These are phyloP conservation scores for Artemia sinica DNA, from an alignment of 2,888 invertebrate genomes.

Conservation along the genomic window DNA sequence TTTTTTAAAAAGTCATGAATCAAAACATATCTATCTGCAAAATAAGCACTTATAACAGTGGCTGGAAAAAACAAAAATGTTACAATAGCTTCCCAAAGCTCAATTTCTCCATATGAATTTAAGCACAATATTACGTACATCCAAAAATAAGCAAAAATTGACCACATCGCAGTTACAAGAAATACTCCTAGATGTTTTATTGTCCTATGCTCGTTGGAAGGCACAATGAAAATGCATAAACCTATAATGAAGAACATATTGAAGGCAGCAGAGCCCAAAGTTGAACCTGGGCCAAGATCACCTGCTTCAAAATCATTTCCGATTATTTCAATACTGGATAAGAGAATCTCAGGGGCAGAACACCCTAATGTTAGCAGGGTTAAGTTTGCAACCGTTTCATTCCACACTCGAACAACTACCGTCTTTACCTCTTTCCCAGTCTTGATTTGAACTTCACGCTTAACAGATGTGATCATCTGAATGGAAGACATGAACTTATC, in stretches of 20 bases:
- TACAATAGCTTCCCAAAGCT: slow-evolving; percentile 92
- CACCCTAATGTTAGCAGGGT: slow-evolving; percentile 97
- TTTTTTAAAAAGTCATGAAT: slow-evolving; percentile 73
- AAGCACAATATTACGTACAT: slow-evolving; percentile 81
- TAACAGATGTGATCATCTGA: slow-evolving; percentile 95
- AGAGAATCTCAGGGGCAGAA: slow-evolving; percentile 90
- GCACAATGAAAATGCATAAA: slow-evolving; percentile 76
- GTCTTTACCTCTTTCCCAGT: slow-evolving; percentile 61
- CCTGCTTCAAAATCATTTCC: slow-evolving; percentile 89
- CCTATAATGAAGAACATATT: slow-evolving; percentile 95
- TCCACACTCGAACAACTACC: slow-evolving; percentile 89
- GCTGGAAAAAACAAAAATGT: slow-evolving; percentile 93
- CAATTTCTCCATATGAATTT: slow-evolving; percentile 65
- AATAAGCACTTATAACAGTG: slow-evolving; percentile 87
- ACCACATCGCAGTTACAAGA: slow-evolving; percentile 93
- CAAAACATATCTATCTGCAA: slow-evolving; percentile 71
- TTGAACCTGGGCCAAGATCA: slow-evolving; percentile 92
- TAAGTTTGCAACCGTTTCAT: slow-evolving; percentile 95
- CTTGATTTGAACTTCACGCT: slow-evolving; percentile 79
- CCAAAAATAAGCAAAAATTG: slow-evolving; percentile 97
- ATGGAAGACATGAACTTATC: slow-evolving; percentile 99
- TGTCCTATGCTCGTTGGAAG: slow-evolving; percentile 49
- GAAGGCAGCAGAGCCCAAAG: slow-evolving; percentile 96
- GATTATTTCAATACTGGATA: slow-evolving; percentile 94
- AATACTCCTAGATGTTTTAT: slow-evolving; percentile 93